A percentile compares a stretch with the other conserved stretches of the same genome.
These are phyloP conservation scores for Serranus cabrilla DNA, from an alignment of 2,797 vertebrate species.

Conservation along the genomic window DNA sequence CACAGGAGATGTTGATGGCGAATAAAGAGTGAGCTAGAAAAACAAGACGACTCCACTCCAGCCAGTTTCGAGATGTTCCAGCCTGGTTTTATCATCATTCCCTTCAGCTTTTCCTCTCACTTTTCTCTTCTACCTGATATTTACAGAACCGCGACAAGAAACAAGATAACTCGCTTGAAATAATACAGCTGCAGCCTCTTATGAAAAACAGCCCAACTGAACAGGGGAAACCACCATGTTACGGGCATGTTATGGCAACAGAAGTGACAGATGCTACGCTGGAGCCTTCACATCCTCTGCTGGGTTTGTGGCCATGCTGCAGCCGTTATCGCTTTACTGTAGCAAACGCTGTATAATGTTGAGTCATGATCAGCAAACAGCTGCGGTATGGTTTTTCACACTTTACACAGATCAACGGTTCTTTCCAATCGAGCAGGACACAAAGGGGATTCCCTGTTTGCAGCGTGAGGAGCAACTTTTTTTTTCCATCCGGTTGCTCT, in stretches of 20 bases:
- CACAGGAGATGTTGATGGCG: slow-evolving; percentile 42
- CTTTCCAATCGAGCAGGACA: slow-evolving; percentile 54
- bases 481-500: slow-evolving; percentile 37
- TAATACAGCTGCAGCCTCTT: slow-evolving; percentile 62
- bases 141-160: slow-evolving; percentile 34
- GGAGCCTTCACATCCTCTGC: slow-evolving; percentile 39
- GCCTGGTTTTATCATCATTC: slow-evolving; percentile 50
- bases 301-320: slow-evolving; percentile 40
- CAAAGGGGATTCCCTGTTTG: slow-evolving; percentile 72
- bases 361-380: slow-evolving; percentile 71
- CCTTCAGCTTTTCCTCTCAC: slow-evolving; percentile 9
- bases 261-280: slow-evolving; percentile 57
- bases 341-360: slow-evolving; percentile 49
- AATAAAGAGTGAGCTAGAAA: neutral
- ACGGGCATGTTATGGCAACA: slow-evolving; percentile 70
- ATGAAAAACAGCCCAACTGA: slow-evolving; percentile 47
- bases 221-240: slow-evolving; percentile 55
- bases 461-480: slow-evolving; percentile 31
- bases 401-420: slow-evolving; percentile 59
- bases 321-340: slow-evolving; percentile 44
- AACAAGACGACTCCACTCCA: neutral
- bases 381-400: slow-evolving; percentile 58
- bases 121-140: slow-evolving; percentile 41
- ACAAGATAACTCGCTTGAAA: slow-evolving; percentile 45
- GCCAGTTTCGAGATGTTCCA: slow-evolving; percentile 23